phyloP scores from a whole-genome alignment of 2,888 invertebrate species.

The Lissocephala sabroskyi region DNA sequence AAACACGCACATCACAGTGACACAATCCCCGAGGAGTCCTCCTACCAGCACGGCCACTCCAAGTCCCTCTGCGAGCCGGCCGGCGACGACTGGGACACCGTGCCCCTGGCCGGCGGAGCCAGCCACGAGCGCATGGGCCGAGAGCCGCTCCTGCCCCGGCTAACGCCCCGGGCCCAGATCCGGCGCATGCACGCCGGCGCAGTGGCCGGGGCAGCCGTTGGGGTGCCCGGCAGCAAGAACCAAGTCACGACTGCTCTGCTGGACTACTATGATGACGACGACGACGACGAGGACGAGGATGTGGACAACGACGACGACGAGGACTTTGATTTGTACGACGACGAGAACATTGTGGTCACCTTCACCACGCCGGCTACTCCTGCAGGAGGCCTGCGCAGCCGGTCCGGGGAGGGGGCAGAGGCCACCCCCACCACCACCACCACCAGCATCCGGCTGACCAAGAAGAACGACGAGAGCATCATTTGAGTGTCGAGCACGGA shows the following conservation, averaged over 20 bases:
- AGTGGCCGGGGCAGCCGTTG: constrained; percentile 34
- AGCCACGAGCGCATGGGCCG: constrained; percentile 68
- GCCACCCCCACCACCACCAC: constrained; percentile 38
- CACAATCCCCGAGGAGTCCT: constrained; percentile 82
- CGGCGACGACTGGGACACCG: constrained; percentile 72
- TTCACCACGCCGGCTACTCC: constrained; percentile 46
- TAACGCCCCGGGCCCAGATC: constrained; percentile 76
- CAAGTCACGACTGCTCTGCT: constrained; percentile 75
- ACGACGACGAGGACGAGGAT: constrained; percentile 68
- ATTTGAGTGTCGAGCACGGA: constrained; percentile 67
- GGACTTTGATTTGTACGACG: constrained; percentile 71
- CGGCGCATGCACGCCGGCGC: constrained; percentile 74
- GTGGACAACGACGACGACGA: constrained; percentile 68
- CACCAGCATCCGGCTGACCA: constrained; percentile 62
- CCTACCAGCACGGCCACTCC: constrained; percentile 73
- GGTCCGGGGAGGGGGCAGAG: constrained; percentile 4
- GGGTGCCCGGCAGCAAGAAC: constrained; percentile 73
- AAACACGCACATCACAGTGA: constrained; percentile 72
- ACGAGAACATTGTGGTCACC: constrained; percentile 72
- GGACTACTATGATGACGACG: constrained; percentile 77
- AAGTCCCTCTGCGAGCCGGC: constrained; percentile 77
- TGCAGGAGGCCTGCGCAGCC: neutral
- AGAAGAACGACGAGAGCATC: constrained; percentile 71
- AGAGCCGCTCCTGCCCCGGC: constrained; percentile 75
- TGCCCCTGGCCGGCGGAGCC: constrained; percentile 65